Base-by-base conservation (phyloP, 1,140 invertebrate species). In the Musca vetustissima region DNA sequence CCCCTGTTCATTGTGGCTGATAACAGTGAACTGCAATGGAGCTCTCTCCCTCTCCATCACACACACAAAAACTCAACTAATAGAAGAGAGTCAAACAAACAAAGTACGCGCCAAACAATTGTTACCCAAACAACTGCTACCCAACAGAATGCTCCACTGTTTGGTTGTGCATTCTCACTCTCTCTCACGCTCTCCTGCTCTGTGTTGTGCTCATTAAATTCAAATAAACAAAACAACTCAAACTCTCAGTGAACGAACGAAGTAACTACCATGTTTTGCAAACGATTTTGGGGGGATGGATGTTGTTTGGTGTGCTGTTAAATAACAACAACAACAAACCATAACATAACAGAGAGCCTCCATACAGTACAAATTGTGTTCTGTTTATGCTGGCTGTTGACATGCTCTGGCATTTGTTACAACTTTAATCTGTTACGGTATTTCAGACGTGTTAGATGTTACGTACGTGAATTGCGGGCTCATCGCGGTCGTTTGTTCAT, bases 391-490 rank as follows among this genome's bases (percentile, higher is more conserved):
- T 24, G 19, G 19, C 52, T 24, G 52, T 13, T 24, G 24, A 7
- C 13, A 22, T 53, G 19, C 19, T 22, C 19, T 14, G 24, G 19
- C 52, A 53, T 21, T 53, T 24, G 24, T 22, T 53, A 53, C 14
- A 61, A 61, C 57, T 61, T 61, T 28, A 61, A 22, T 61, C 57
- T 61, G 57, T 61, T 43, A 19, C 36, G 57, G 57, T 36, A 61
- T 61, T 61, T 61, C 36, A 32, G 17, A 11, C 28, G 17, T 36
- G 57, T 61, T 61, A 61, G 57, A 61, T 24, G 52, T 22, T 22
- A 22, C n/a, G 52, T 21, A 53, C 64, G 43, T 52, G 32, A 14
- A 64, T 50, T 50, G 25, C 13, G 22, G 2, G n/a, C n/a, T n/a
- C n/a, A n/a, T 65, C 47, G 21, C 22, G n/a, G 47, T 49, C 36